Base-by-base conservation (phyloP, 2,797 vertebrate genomes). In the Orestias chungarensis region DNA sequence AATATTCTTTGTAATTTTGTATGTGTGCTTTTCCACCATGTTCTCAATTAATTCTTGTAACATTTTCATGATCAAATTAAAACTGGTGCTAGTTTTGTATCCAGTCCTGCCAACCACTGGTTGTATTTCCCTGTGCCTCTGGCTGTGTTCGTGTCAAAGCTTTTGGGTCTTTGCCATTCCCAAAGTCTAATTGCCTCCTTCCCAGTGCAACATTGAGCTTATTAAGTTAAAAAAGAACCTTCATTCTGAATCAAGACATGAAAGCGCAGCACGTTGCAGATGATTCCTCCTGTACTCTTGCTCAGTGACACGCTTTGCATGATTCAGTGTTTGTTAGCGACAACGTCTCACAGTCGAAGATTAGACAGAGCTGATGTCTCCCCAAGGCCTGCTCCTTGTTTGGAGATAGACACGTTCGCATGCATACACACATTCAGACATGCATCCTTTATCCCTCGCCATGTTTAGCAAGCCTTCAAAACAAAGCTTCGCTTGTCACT, bases 251-350 rank as follows among this genome's bases (percentile, higher is more conserved):
- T 86, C 78, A 79, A 78, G 38, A 82, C 86, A 78, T 84, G 86
- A 87, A 87, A 84, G 83, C 79, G 46, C 70, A 78, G 81, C 57
- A 68, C 68, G 38, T 54, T 79, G 71, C 66, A 33, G 73, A 88
- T 81, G 81, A 89, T 77, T 71, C 70, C 68, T 76, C 71, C 70
- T 66, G 64, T 62, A 35, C 44, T 11, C 69, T 76, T 73, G 68
- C 78, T 80, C 76, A 27, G 66, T 78, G 76, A 76, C 80, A 79
- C 70, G 66, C 70, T 89, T 76, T 74, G 71, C 73, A 83, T 82
- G 83, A 90, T 79, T 87, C 82, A 74, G 70, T 78, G 79, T 89
- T 88, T 88, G 82, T 87, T 81, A 69, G 83, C 80, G 71, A 82
- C 89, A 82, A 78, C 44, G 74, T 76, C 66, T 82, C 71, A n/a